Percentiles rank a stretch among this genome's conserved stretches.
Conservation (phyloP, 2,797 vertebrate species). For the Gobio occitaniae region DNA sequence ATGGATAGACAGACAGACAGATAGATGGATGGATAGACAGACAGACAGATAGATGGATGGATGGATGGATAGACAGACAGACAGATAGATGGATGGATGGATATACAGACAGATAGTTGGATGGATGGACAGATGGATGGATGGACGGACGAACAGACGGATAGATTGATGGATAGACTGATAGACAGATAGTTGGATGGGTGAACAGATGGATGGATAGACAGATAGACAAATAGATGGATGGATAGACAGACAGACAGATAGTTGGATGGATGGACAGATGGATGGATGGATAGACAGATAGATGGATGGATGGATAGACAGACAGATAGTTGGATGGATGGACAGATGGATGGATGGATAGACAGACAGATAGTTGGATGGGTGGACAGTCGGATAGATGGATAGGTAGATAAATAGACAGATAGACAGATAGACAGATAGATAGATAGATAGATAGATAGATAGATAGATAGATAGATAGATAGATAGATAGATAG, state of each 20-base stretch:
- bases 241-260: neutral
- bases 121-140: no score
- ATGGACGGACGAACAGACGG: neutral
- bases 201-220: neutral
- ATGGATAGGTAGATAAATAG: no score
- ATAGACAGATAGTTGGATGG: neutral
- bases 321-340: neutral
- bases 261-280: neutral
- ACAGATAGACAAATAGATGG: fast-evolving
- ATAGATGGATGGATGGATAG: neutral
- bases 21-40: no score
- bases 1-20: no score
- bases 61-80: no score
- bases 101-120: neutral
- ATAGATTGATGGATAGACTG: neutral
- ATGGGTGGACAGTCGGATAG: fast-evolving
- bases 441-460: neutral
- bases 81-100: no score
- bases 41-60: no score
- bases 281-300: neutral
- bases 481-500: neutral
- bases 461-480: neutral
- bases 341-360: neutral
- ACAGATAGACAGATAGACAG: neutral
- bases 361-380: neutral